Base-by-base conservation (phyloP, 2,888 invertebrate species). In the Prosapia bicincta region DNA sequence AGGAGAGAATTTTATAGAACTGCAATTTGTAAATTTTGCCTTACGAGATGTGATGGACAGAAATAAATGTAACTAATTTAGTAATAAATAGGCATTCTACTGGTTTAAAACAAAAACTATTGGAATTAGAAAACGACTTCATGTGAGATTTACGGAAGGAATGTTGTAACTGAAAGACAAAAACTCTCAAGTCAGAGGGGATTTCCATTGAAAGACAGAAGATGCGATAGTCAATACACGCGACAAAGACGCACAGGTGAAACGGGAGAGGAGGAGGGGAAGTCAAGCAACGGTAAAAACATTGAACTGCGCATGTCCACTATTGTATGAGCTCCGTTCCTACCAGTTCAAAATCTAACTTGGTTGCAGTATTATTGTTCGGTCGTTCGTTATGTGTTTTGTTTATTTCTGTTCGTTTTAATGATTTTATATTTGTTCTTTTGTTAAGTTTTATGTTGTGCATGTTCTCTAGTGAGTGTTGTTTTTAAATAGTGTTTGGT, bases 271-370 rank as follows among this genome's bases (percentile, higher is more conserved):
- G 54, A 20, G 7, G 20, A 9, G 54, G 54, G 54, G 54, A 20
- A 54, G 54, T 54, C 54, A 54, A 54, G 54, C 54, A 54, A 54
- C 54, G 54, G 54, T 54, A 54, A 54, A 54, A 54, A 54, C 54
- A 54, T 20, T 38, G 38, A 2, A 54, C 54, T 54, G 54, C 54
- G 54, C 54, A 54, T 54, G 54, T 54, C 54, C 3, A 20, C 20
- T n/a, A 54, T 54, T 54, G 54, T 54, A 13, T 15, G 13, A n/a
- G n/a, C 54, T 54, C 54, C 20, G 54, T n/a, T 54, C 20, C 20
- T 54, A 20, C 54, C 69, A 69, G 26, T 69, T 28, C n/a, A 23
- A 23, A 30, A 69, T 20, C 26, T 30, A n/a, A 3, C 26, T 26
- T n/a, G 3, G 5, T 25, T 2, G 26, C 15, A 23, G 66, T 1